A percentile compares a stretch with the other conserved stretches of the same genome.
phyloP scores from a whole-genome alignment of 2,888 invertebrate genomes.

The Mesorhabditis spiculigera region DNA sequence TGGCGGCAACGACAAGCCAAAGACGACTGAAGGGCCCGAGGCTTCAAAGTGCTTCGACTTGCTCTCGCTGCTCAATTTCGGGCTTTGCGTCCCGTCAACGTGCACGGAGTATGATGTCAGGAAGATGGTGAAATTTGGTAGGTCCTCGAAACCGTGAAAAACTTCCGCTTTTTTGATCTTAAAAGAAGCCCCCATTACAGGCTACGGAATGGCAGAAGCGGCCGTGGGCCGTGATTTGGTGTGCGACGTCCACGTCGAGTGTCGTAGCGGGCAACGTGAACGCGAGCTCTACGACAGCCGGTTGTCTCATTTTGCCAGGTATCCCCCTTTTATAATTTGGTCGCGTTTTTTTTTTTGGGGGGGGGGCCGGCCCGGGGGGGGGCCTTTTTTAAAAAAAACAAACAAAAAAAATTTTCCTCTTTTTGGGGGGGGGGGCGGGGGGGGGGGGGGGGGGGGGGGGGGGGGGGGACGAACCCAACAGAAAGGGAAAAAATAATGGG shows the following conservation, averaged over 20 bases:
- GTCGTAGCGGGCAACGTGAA: conserved; percentile 46
- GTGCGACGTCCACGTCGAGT: conserved; percentile 52
- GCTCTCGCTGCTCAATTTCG: conserved; percentile 55
- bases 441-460: no score
- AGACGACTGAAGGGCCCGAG: no score
- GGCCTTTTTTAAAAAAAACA: no score
- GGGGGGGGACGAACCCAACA: no score
- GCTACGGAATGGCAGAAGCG: conserved; percentile 43
- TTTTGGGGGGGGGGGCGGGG: no score
- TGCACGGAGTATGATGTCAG: conserved; percentile 57
- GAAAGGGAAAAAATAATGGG: no score
- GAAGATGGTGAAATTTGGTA: conserved; percentile 50
- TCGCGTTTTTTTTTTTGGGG: background rate
- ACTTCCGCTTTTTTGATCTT: background rate
- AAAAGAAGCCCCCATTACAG: conserved; percentile 25
- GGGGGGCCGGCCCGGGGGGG: no score
- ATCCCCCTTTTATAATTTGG: background rate
- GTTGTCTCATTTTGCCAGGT: conserved; percentile 46
- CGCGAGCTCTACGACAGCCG: conserved; percentile 39
- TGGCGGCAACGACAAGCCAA: no score
- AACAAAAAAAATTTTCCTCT: no score
- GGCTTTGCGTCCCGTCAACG: conserved; percentile 57
- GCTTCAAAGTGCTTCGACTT: conserved; percentile 52
- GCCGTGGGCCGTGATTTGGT: conserved; percentile 43
- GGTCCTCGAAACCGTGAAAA: conserved; percentile 10